Percentiles rank a stretch among this genome's conserved stretches.
phyloP scores from a whole-genome alignment of 2,888 invertebrate genomes.

The Acholoe squamosa region DNA sequence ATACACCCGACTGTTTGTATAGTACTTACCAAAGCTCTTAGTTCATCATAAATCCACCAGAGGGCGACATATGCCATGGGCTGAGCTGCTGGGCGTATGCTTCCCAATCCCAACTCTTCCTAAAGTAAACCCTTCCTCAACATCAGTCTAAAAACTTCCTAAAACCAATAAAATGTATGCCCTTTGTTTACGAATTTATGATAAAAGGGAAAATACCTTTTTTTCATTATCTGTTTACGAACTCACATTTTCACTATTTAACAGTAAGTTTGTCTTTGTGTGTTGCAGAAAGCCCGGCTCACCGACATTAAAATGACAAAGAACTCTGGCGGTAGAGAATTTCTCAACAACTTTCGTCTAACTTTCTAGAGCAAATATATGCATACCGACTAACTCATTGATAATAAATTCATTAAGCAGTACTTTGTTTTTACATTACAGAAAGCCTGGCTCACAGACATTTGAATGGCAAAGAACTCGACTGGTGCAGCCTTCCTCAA shows the following conservation, averaged over 20 bases:
- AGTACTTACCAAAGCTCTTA: neutral
- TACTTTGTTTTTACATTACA: too few relatives aligned
- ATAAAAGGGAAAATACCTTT: too few relatives aligned
- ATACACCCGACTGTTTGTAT: too few relatives aligned
- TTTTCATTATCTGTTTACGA: too few relatives aligned
- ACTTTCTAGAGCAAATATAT: too few relatives aligned
- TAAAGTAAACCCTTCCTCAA: neutral
- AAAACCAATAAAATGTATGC: too few relatives aligned
- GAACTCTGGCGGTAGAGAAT: conserved; percentile 98
- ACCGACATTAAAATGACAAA: conserved; percentile 98
- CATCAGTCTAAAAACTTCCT: too few relatives aligned
- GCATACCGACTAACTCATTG: too few relatives aligned
- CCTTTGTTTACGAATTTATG: too few relatives aligned
- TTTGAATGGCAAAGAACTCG: conserved; percentile 99
- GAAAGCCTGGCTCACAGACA: conserved; percentile 99
- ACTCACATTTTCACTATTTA: too few relatives aligned
- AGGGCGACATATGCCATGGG: neutral
- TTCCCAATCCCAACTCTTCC: neutral
- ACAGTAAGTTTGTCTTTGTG: too few relatives aligned
- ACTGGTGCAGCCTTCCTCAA: conserved; percentile 98
- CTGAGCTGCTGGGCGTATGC: neutral
- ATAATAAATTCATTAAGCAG: too few relatives aligned
- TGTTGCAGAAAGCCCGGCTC: neutral
- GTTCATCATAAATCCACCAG: neutral
- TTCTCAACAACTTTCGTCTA: conserved; percentile 98